These are phyloP conservation scores for Brachyalestes nurse DNA, from an alignment of 2,797 vertebrate species.

Conservation along the genomic window DNA sequence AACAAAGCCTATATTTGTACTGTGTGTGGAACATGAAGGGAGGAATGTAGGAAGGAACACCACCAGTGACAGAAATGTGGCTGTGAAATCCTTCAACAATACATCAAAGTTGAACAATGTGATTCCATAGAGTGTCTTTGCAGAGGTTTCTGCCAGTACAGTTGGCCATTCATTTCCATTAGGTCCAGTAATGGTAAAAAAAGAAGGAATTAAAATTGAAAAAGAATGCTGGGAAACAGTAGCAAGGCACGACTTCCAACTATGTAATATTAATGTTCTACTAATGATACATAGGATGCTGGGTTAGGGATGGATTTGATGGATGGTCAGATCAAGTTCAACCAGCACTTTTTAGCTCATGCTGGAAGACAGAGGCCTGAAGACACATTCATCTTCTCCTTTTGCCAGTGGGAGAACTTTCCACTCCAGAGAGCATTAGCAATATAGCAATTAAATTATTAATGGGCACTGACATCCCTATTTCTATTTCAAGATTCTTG, in stretches of 20 bases:
- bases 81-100: not conserved
- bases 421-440: slow-evolving; percentile 39
- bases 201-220: no score
- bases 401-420: slow-evolving; percentile 23
- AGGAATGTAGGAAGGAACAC: not conserved
- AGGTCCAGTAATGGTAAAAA: no score
- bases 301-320: not conserved
- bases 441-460: slow-evolving; percentile 55
- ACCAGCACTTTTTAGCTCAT: slow-evolving; percentile 11
- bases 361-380: slow-evolving; percentile 21
- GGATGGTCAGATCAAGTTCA: slow-evolving; percentile 6
- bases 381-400: slow-evolving; percentile 29
- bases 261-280: not conserved
- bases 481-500: slow-evolving; percentile 59
- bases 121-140: no score
- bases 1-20: no score
- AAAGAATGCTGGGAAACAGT: no score
- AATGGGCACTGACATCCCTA: slow-evolving; percentile 45
- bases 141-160: no score
- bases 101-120: not conserved
- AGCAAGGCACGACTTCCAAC: no score
- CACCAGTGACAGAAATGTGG: not conserved
- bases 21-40: not conserved
- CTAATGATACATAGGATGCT: not conserved
- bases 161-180: no score